Conservation (phyloP, 2,797 vertebrate species). For the Sebastes matsubarae region DNA sequence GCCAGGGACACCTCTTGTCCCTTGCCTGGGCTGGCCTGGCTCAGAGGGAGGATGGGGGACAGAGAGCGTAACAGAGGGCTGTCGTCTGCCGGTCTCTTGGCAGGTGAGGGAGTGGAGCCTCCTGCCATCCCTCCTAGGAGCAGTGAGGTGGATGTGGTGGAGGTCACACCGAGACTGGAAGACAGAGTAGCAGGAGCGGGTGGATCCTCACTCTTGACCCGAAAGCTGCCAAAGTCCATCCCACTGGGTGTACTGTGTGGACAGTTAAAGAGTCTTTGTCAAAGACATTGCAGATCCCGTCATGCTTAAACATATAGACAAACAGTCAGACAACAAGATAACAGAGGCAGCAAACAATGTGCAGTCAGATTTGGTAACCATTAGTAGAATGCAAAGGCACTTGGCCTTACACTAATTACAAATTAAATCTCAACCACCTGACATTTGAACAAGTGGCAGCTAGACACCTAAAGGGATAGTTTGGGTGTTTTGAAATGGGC, state of each 20-base stretch:
- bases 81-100: constrained; percentile 59
- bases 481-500: neutral
- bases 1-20: constrained; percentile 85
- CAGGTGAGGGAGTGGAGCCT: constrained; percentile 34
- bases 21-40: constrained; percentile 81
- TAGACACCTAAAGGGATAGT: accelerated
- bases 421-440: neutral
- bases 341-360: neutral
- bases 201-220: constrained; percentile 45
- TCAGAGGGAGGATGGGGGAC: constrained; percentile 73
- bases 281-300: neutral
- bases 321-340: neutral
- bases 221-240: constrained; percentile 42
- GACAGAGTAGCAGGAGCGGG: neutral
- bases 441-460: neutral
- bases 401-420: neutral
- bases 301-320: neutral
- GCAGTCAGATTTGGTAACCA: neutral
- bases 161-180: constrained; percentile 51
- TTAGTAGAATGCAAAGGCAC: neutral
- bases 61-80: constrained; percentile 85
- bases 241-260: constrained; percentile 70
- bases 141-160: constrained; percentile 55
- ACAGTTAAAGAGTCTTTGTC: constrained; percentile 3
- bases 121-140: constrained; percentile 52